Evolutionary conservation across 2,797 vertebrate genomes (phyloP).

Genomic region (Aldrovandia affinis): DNA sequence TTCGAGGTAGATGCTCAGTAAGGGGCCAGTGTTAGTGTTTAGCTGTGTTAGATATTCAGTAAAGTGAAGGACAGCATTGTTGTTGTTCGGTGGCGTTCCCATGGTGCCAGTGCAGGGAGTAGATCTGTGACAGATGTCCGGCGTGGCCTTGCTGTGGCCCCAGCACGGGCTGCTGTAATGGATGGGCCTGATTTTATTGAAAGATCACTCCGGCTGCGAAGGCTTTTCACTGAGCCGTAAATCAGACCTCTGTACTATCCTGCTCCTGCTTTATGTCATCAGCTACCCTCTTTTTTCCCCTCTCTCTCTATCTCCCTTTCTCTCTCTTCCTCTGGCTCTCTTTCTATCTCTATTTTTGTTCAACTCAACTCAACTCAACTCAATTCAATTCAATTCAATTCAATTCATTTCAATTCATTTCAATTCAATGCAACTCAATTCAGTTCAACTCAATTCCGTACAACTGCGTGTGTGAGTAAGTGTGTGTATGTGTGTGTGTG

Average conservation of each 20-base stretch:
- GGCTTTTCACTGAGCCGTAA: constrained; percentile 62
- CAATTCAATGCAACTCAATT: not conserved
- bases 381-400: not conserved
- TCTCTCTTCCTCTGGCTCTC: not conserved
- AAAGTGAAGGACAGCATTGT: not conserved
- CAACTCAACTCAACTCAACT: not conserved
- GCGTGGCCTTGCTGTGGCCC: constrained; percentile 56
- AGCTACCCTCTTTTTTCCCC: constrained; percentile 34
- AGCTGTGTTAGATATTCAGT: not conserved
- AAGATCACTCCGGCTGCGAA: constrained; percentile 76
- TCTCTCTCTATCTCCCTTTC: constrained; percentile 27
- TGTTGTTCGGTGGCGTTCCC: not conserved
- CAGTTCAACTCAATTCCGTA: not conserved
- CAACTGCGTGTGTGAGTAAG: not conserved
- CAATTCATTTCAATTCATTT: not conserved
- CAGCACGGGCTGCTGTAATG: constrained; percentile 72
- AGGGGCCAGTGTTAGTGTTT: not conserved
- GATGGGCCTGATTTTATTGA: constrained; percentile 75
- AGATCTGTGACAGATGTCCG: constrained; percentile 65
- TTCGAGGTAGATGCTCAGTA: not conserved
- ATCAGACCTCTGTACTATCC: constrained; percentile 51
- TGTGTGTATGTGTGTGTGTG: not conserved
- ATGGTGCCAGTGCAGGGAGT: not conserved
- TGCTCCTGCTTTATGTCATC: constrained; percentile 50
- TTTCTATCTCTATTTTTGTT: not conserved